phyloP scores from a whole-genome alignment of 2,888 invertebrate species.

The Xylophagus ater region DNA sequence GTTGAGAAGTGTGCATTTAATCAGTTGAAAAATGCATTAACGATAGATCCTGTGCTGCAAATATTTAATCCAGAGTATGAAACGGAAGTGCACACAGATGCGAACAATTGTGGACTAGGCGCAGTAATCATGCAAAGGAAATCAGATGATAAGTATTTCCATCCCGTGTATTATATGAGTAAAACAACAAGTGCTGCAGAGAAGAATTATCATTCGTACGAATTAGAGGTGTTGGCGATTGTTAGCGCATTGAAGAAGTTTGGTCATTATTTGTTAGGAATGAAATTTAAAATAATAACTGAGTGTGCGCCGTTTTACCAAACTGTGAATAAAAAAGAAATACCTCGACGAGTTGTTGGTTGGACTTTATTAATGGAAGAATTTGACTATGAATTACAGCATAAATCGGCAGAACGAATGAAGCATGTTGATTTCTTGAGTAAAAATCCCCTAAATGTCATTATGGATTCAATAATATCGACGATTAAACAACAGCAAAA shows the following conservation, averaged over 20 bases:
- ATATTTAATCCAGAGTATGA: not conserved
- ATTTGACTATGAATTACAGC: too few species aligned
- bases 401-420: too few species aligned
- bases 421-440: too few species aligned
- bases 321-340: too few species aligned
- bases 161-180: slow-evolving; percentile 9
- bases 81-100: slow-evolving; percentile 5
- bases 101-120: slow-evolving; percentile 1
- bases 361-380: too few species aligned
- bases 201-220: slow-evolving; percentile 3
- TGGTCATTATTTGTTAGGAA: not conserved
- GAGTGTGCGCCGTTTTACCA: too few species aligned
- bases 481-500: too few species aligned
- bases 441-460: too few species aligned
- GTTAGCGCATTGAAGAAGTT: slow-evolving; percentile 4
- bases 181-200: not conserved
- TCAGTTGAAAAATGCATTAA: too few species aligned
- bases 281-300: too few species aligned
- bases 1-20: slow-evolving; percentile 18
- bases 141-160: not conserved
- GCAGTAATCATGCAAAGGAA: slow-evolving; percentile 4
- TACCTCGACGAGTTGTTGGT: too few species aligned
- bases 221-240: slow-evolving; percentile 5
- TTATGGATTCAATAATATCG: too few species aligned
- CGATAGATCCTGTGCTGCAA: slow-evolving; percentile 16